phyloP scores from a whole-genome alignment of 2,888 invertebrate genomes.

The Xylophagus ater region DNA sequence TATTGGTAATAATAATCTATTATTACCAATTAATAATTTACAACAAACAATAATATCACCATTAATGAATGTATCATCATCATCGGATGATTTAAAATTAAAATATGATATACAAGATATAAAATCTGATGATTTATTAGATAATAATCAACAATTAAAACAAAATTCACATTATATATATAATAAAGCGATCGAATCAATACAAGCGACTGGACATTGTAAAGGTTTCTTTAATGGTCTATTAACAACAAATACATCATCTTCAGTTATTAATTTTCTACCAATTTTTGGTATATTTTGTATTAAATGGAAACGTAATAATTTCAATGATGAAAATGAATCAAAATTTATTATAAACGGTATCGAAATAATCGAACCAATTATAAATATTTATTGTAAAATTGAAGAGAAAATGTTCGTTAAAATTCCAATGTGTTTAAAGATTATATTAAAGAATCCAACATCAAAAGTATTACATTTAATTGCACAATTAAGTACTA shows the following conservation, averaged over 20 bases:
- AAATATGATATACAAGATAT: conserved; percentile 17
- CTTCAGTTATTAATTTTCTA: conserved; percentile 1
- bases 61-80: conserved; percentile 19
- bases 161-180: conserved; percentile 6
- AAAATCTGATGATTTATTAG: conserved; percentile 14
- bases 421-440: conserved; percentile 37
- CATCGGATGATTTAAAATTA: conserved; percentile 30
- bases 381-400: conserved; percentile 37
- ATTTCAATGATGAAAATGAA: conserved; percentile 34
- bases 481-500: conserved; percentile 31
- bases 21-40: conserved; percentile 27
- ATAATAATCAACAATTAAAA: conserved; percentile 14
- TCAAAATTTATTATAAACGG: conserved; percentile 36
- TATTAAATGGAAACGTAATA: conserved; percentile 34
- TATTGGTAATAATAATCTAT: conserved; percentile 29
- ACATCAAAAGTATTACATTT: conserved; percentile 35
- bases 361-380: conserved; percentile 33
- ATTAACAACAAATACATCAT: conserved; percentile 14
- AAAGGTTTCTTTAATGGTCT: conserved; percentile 35
- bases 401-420: conserved; percentile 40
- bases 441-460: conserved; percentile 36
- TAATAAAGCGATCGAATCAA: conserved; percentile 31
- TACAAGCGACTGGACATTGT: conserved; percentile 35
- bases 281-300: conserved; percentile 35
- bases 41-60: conserved; percentile 13